A percentile compares a stretch with the other conserved stretches of the same genome.
Evolutionary conservation across 2,113 vertebrate genomes (phyloP).

Genomic region (Antechinus flavipes): DNA sequence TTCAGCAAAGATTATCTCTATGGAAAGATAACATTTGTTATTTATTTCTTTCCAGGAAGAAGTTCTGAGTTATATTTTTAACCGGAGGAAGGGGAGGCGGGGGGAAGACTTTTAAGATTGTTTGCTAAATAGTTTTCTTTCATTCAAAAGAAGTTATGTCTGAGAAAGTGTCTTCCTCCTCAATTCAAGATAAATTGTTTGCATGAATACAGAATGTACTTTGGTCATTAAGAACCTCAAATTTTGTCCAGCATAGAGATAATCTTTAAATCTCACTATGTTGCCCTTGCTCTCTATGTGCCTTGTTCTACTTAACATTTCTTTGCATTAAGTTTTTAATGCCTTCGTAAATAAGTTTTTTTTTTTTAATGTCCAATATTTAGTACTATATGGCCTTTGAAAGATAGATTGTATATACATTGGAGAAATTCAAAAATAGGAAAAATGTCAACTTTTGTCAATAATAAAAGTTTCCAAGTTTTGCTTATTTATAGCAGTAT

Average conservation of each 20-base stretch:
- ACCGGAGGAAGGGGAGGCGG: background rate
- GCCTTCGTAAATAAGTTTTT: background rate
- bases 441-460: background rate
- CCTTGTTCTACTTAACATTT: background rate
- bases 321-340: background rate
- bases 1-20: background rate
- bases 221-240: background rate
- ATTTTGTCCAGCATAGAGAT: background rate
- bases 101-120: background rate
- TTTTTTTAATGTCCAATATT: background rate
- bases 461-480: background rate
- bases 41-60: background rate
- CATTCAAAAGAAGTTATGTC: no score
- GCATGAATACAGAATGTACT: background rate
- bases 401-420: background rate
- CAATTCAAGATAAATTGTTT: background rate
- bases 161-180: background rate
- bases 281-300: background rate
- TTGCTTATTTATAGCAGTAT: background rate
- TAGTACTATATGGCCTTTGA: background rate
- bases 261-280: background rate
- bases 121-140: background rate
- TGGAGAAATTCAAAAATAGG: background rate
- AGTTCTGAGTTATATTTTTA: background rate
- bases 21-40: background rate